These are phyloP conservation scores for Daboia siamensis DNA, from an alignment of 2,113 vertebrate species.

Conservation along the genomic window DNA sequence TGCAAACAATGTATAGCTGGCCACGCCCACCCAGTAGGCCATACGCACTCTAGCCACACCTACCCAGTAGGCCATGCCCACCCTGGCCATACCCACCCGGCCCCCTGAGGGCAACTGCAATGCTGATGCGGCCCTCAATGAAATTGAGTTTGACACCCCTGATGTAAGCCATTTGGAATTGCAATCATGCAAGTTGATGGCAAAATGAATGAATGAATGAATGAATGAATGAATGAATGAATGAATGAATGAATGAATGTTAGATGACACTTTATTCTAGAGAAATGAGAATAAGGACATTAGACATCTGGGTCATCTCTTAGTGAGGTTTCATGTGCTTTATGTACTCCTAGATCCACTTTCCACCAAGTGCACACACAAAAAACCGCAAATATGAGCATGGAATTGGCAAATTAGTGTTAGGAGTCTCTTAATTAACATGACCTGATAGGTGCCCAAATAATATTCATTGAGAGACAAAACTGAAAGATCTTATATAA, in stretches of 20 bases:
- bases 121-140: too few relatives aligned
- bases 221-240: too few relatives aligned
- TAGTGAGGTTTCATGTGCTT: not conserved
- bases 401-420: not conserved
- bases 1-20: too few relatives aligned
- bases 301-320: not conserved
- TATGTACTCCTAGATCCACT: not conserved
- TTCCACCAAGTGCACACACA: not conserved
- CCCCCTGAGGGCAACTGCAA: too few relatives aligned
- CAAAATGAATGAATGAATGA: too few relatives aligned
- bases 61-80: too few relatives aligned
- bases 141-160: too few relatives aligned
- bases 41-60: too few relatives aligned
- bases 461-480: not conserved
- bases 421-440: not conserved
- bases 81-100: too few relatives aligned
- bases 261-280: too few relatives aligned
- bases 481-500: not conserved
- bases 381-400: not conserved
- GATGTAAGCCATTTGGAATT: not conserved
- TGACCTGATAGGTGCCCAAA: not conserved
- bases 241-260: too few relatives aligned
- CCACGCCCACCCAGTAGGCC: too few relatives aligned
- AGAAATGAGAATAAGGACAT: not conserved
- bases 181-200: not conserved